phyloP scores from a whole-genome alignment of 2,113 vertebrate species.

The Leucopsar rothschildi region DNA sequence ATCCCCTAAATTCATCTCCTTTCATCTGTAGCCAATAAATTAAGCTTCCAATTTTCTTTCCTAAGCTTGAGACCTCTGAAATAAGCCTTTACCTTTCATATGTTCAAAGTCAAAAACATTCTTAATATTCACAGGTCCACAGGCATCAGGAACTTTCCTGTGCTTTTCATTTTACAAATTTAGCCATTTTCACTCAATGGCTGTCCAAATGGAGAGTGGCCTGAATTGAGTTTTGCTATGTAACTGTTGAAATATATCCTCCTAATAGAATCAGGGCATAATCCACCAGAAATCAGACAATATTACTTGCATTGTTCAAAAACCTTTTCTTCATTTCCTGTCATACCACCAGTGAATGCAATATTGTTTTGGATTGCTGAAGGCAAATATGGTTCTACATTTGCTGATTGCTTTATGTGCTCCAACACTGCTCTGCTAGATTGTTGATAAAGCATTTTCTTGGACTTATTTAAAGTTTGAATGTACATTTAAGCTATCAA shows the following conservation, averaged over 20 bases:
- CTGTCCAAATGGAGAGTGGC: background rate
- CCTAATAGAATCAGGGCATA: background rate
- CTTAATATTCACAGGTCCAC: background rate
- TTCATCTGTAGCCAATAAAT: background rate
- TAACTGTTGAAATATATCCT: background rate
- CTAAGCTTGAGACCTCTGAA: background rate
- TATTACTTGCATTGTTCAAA: background rate
- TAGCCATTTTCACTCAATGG: background rate
- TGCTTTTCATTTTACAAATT: background rate
- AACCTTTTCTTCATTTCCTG: background rate
- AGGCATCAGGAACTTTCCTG: background rate
- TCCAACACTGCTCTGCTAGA: background rate
- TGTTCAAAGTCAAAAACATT: background rate
- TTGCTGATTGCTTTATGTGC: background rate
- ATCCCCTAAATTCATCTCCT: background rate
- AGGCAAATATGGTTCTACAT: background rate
- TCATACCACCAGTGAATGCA: background rate
- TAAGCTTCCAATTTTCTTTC: background rate
- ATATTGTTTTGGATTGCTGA: background rate
- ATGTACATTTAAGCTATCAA: background rate
- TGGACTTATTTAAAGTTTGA: background rate
- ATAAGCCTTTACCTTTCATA: background rate
- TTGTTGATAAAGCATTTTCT: background rate
- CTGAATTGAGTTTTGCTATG: background rate
- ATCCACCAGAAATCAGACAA: background rate